Base-by-base conservation (phyloP, 2,797 vertebrate species). In the Gastrophryne carolinensis region DNA sequence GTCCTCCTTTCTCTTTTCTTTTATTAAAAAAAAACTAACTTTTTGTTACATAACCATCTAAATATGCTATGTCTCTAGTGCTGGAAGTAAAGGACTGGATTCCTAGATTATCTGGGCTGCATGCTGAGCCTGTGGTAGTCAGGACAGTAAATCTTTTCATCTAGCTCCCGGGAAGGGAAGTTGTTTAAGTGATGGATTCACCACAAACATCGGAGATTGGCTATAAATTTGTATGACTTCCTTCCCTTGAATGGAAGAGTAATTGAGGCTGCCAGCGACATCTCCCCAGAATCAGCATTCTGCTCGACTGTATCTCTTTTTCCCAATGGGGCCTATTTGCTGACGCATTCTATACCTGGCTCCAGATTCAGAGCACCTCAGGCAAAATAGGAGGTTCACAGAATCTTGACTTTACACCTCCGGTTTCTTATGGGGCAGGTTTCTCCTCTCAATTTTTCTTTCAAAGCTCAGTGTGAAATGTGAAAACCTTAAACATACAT, bases 211-310 rank as follows among this genome's bases (percentile, higher is more conserved):
- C 1, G 52, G 50, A 9, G 50, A 68, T 7, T 62, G 1, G 65
- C 76, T 23, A 34, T 79, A 34, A 78, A 78, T 83, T 72, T 12
- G 65, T 62, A 69, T 54, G 26, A 80, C 79, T 86, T 87, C 83
- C 80, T 84, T 81, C 74, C 83, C 80, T 52, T 73, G 30, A 68
- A 49, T 61, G 63, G 17, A 37, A 49, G 4, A 52, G 5, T 50
- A 27, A 75, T 50, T 87, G 62, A 84, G 68, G 73, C 27, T 64
- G 75, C 77, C 79, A 58, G 60, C 0, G 67, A 80, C 80, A 65
- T 54, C 32, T 17, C 78, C 1, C 73, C n/a, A 0, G 2, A 29
- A 2, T 21, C 49, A 37, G 77, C 21, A 53, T 47, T 1, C 26
- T 50, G 44, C 53, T 47, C 47, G 12, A 26, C 39, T 29, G 63